These are phyloP conservation scores for Cheilosia urbana DNA, from an alignment of 2,888 invertebrate genomes.

Conservation along the genomic window DNA sequence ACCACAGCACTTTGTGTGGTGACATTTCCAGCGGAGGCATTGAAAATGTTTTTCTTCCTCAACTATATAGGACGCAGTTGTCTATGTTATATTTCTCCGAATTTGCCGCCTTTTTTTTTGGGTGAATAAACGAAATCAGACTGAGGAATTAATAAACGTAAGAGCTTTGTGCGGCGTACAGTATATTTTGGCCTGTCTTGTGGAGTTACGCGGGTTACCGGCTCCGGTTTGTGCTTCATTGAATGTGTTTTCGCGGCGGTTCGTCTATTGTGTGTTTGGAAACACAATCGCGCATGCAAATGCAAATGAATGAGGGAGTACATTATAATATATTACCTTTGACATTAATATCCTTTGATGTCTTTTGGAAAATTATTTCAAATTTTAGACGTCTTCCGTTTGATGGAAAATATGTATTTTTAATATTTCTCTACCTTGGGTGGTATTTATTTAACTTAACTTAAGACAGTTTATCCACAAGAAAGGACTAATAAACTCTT, in stretches of 20 bases:
- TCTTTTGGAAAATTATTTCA: constrained; percentile 30
- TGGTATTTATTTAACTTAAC: too few species aligned
- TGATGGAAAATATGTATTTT: not conserved
- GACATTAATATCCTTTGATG: constrained; percentile 66
- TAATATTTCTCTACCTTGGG: not conserved
- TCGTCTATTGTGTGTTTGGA: constrained; percentile 38
- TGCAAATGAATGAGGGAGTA: constrained; percentile 39
- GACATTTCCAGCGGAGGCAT: constrained; percentile 28
- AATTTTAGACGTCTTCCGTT: constrained; percentile 25
- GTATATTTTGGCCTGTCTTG: constrained; percentile 1
- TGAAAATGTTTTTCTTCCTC: constrained; percentile 56
- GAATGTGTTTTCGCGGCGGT: constrained; percentile 50
- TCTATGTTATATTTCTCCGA: constrained; percentile 21
- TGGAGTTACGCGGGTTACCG: constrained; percentile 32
- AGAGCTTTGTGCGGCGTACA: constrained; percentile 58
- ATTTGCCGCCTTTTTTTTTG: not conserved
- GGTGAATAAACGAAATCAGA: constrained; percentile 67
- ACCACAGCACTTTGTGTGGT: constrained; percentile 23
- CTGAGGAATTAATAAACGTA: constrained; percentile 72
- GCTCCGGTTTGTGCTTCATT: constrained; percentile 57
- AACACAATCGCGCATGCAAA: constrained; percentile 53
- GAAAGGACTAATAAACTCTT: too few species aligned
- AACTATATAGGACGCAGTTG: constrained; percentile 29
- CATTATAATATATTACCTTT: constrained; percentile 42
- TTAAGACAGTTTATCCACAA: too few species aligned